Base-by-base conservation (phyloP, 2,888 invertebrate species). In the Agonopterix subpropinquella region DNA sequence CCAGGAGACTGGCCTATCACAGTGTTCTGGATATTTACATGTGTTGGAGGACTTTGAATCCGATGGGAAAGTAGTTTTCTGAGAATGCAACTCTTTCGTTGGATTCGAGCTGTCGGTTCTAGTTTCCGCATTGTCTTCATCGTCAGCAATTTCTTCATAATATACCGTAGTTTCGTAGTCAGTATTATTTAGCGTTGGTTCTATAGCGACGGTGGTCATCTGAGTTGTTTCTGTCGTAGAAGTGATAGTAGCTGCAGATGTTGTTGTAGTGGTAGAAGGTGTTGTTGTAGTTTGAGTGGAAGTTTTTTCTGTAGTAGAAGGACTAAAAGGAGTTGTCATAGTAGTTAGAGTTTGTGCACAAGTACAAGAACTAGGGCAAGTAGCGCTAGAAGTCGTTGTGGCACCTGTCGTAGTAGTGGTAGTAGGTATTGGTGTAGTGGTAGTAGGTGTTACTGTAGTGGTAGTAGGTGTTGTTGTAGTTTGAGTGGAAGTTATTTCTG, bases 1-100 rank as follows among this genome's bases (percentile, higher is more conserved):
- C 87, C 87, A 87, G 1, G 76, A 75, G 1, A 48, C 45, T 1
- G 83, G 85, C 39, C 65, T 53, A n/a, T 70, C 53, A 47, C 86
- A 87, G 28, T 69, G 52, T 43, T 70, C 53, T 1, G 73, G 68
- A 58, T 67, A 73, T n/a, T 36, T 8, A 46, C 39, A 39, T 39
- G 39, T 18, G 15, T 44, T 11, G 46, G 45, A 28, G 28, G 18
- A 18, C 41, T 41, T 18, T 28, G 42, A 11, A n/a, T 36, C 13
- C n/a, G 53, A 47, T 46, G 54, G 36, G 15, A 48, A 41, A 5
- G 47, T 41, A 28, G 13, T 13, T 13, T 13, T 13, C 13, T 13
- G 13, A 13, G 13, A 13, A 13, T 13, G 13, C 13, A 13, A 13
- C 13, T 13, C 13, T 13, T 13, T 13, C 2, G 13, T 13, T 13